Percentiles rank a stretch among this genome's conserved stretches.
Conservation (phyloP, 1,140 invertebrate genomes). For the Drosophila gunungcola region DNA sequence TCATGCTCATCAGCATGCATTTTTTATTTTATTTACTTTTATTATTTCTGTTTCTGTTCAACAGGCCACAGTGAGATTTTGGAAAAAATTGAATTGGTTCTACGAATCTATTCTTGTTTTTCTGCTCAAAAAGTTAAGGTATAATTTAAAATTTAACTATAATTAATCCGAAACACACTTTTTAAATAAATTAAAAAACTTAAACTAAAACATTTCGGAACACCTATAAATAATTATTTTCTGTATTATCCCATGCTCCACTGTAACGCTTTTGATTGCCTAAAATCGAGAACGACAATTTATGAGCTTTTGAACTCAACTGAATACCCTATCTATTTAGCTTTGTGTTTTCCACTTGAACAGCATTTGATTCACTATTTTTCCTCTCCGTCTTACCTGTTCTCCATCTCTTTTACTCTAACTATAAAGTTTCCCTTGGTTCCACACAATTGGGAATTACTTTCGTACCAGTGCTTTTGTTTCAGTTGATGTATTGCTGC, state of each 20-base stretch:
- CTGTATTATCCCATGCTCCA: slow-evolving; percentile 10
- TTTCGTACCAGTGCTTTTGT: slow-evolving; percentile 31
- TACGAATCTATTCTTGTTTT: too few relatives aligned
- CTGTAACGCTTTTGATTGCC: slow-evolving; percentile 32
- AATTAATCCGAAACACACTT: too few relatives aligned
- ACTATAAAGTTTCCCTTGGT: background rate
- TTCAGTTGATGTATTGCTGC: slow-evolving; percentile 48
- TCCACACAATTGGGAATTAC: slow-evolving; percentile 18
- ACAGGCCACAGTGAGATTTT: background rate
- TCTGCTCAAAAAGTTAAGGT: too few relatives aligned
- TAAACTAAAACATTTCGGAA: too few relatives aligned
- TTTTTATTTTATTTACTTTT: slow-evolving; percentile 18
- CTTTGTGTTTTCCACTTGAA: slow-evolving; percentile 65
- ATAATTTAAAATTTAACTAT: too few relatives aligned
- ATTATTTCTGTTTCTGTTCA: slow-evolving; percentile 3
- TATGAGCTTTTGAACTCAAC: slow-evolving; percentile 2
- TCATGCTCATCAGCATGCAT: slow-evolving; percentile 67
- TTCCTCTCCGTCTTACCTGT: background rate
- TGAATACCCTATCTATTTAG: slow-evolving; percentile 54
- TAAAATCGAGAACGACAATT: background rate
- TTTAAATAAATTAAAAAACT: too few relatives aligned
- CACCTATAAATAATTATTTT: too few relatives aligned
- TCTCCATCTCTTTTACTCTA: background rate
- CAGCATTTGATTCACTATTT: slow-evolving; percentile 47
- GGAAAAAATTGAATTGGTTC: background rate